Percentiles rank a stretch among this genome's conserved stretches.
Evolutionary conservation across 2,888 invertebrate species (phyloP).

Genomic region (Polyploca ridens): DNA sequence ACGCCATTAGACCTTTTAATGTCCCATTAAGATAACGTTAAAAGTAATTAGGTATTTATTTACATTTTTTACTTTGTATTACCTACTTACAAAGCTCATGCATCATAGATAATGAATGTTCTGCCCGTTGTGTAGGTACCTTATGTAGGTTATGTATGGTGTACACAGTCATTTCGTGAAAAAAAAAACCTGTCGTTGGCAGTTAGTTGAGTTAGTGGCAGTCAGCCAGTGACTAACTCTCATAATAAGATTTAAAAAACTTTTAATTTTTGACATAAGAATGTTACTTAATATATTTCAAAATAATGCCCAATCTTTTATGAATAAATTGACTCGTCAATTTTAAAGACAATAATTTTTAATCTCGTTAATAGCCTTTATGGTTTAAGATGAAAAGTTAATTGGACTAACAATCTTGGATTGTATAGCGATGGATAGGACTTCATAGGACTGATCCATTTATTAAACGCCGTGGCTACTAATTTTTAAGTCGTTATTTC

Average conservation of each 20-base stretch:
- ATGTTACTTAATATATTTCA: no score
- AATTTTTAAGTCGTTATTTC: no score
- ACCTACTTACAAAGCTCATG: conserved; percentile 13
- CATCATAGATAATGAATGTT: background rate
- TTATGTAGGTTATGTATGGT: no score
- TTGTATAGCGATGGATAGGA: background rate
- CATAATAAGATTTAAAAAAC: no score
- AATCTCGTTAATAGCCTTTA: background rate
- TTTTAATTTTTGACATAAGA: no score
- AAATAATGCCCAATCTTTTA: background rate
- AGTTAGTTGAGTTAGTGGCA: no score
- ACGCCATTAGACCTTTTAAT: conserved; percentile 41
- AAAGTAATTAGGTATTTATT: conserved; percentile 28
- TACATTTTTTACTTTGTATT: conserved; percentile 19
- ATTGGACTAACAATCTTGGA: background rate
- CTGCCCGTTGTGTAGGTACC: background rate
- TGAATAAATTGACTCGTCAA: background rate
- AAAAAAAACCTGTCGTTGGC: no score
- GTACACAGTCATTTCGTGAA: no score
- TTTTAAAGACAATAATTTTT: background rate
- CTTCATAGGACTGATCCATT: background rate
- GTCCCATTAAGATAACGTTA: conserved; percentile 44
- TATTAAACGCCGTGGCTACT: no score
- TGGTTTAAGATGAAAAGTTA: background rate
- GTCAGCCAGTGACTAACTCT: no score